Percentiles rank a stretch among this genome's conserved stretches.
These are phyloP conservation scores for Diprion similis DNA, from an alignment of 1,140 invertebrate genomes.

Conservation along the genomic window DNA sequence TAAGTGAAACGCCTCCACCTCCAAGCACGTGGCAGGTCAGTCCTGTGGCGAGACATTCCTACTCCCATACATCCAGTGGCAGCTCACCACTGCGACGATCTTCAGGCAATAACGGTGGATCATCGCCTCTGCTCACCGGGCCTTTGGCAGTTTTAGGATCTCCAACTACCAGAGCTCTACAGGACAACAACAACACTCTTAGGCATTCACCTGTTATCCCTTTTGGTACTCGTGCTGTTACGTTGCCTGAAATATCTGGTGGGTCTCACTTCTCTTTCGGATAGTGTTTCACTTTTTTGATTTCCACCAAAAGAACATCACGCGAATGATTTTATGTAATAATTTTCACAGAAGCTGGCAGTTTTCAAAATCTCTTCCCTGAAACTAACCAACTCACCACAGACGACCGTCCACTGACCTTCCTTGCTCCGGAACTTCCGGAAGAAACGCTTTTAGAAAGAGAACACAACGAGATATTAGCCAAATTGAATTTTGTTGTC, in stretches of 20 bases:
- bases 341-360: slow-evolving; percentile 63
- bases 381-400: slow-evolving; percentile 58
- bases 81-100: slow-evolving; percentile 76
- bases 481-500: slow-evolving; percentile 92
- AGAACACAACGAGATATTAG: slow-evolving; percentile 92
- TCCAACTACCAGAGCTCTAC: slow-evolving; percentile 67
- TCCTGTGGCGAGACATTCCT: slow-evolving; percentile 63
- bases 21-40: slow-evolving; percentile 84
- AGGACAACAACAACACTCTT: slow-evolving; percentile 66
- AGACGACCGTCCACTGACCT: slow-evolving; percentile 73
- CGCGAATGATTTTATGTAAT: too few relatives aligned
- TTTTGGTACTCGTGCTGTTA: slow-evolving; percentile 75
- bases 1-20: slow-evolving; percentile 76
- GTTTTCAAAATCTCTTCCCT: slow-evolving; percentile 65
- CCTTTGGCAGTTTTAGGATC: slow-evolving; percentile 68
- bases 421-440: slow-evolving; percentile 89
- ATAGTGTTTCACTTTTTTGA: not conserved
- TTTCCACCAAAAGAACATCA: too few relatives aligned
- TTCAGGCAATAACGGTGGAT: slow-evolving; percentile 64
- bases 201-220: slow-evolving; percentile 68
- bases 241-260: slow-evolving; percentile 77
- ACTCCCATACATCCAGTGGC: slow-evolving; percentile 62
- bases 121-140: slow-evolving; percentile 73
- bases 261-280: slow-evolving; percentile 19
- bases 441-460: slow-evolving; percentile 95